These are phyloP conservation scores for Pimpla rufipes DNA, from an alignment of 2,888 invertebrate species.

Conservation along the genomic window DNA sequence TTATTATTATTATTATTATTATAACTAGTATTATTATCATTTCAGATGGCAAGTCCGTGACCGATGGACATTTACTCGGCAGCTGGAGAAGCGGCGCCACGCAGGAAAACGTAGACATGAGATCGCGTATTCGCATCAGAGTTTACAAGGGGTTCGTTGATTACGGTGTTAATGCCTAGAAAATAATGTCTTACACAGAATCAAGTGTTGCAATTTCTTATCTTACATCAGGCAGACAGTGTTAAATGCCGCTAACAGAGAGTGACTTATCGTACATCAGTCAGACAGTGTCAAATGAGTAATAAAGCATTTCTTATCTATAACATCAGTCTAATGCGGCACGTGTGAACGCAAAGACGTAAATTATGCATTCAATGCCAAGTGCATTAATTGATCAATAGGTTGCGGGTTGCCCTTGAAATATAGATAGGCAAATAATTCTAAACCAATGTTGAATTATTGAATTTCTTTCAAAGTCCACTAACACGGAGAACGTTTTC, in stretches of 20 bases:
- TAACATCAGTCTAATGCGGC: neutral
- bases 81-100: neutral
- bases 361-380: neutral
- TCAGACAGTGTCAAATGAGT: too few species aligned
- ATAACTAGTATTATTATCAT: neutral
- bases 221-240: neutral
- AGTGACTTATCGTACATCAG: too few species aligned
- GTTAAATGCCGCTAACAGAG: too few species aligned
- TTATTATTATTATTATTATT: neutral
- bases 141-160: constrained; percentile 64
- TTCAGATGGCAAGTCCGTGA: neutral
- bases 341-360: neutral
- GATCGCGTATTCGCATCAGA: constrained; percentile 33
- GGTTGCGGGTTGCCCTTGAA: neutral
- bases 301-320: too few species aligned
- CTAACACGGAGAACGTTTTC: neutral
- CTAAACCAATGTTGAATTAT: neutral
- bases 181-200: neutral
- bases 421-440: neutral
- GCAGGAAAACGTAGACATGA: constrained; percentile 1
- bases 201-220: neutral
- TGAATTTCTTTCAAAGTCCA: neutral
- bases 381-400: too few species aligned
- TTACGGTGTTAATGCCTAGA: neutral
- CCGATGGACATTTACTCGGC: neutral